These are phyloP conservation scores for Marisa cornuarietis DNA, from an alignment of 1,140 invertebrate species.

Conservation along the genomic window DNA sequence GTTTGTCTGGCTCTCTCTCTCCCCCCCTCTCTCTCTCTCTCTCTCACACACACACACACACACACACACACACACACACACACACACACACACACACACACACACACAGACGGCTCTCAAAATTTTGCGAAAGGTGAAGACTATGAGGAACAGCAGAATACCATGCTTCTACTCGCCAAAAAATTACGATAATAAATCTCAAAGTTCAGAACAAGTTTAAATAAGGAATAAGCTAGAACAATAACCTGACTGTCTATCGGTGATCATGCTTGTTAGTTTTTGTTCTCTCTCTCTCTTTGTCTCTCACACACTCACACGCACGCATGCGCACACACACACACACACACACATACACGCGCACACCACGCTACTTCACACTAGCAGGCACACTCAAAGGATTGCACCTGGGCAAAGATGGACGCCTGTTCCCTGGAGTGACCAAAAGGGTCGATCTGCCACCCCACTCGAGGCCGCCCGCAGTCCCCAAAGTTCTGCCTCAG, in stretches of 20 bases:
- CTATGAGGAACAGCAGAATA: not conserved
- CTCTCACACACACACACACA: too few relatives aligned
- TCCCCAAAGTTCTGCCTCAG: constrained; percentile 85
- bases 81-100: too few relatives aligned
- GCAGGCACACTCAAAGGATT: not conserved
- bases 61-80: too few relatives aligned
- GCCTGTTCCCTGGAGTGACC: constrained; percentile 88
- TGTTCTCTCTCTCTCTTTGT: too few relatives aligned
- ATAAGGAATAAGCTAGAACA: too few relatives aligned
- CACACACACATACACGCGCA: not conserved
- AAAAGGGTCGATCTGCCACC: constrained; percentile 95
- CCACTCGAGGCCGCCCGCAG: constrained; percentile 82
- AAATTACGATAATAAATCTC: not conserved
- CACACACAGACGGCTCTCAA: too few relatives aligned
- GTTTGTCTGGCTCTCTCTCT: not conserved
- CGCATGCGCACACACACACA: not conserved
- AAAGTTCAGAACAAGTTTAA: not conserved
- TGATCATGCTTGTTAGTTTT: not conserved
- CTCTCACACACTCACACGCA: too few relatives aligned
- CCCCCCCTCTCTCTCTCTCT: too few relatives aligned
- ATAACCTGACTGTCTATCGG: not conserved
- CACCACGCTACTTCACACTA: not conserved
- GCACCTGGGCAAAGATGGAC: constrained; percentile 80
- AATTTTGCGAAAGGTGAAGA: too few relatives aligned
- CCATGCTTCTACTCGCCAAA: not conserved